Percentiles rank a stretch among this genome's conserved stretches.
These are phyloP conservation scores for Zosterops borbonicus DNA, from an alignment of 2,113 vertebrate species.

Conservation along the genomic window DNA sequence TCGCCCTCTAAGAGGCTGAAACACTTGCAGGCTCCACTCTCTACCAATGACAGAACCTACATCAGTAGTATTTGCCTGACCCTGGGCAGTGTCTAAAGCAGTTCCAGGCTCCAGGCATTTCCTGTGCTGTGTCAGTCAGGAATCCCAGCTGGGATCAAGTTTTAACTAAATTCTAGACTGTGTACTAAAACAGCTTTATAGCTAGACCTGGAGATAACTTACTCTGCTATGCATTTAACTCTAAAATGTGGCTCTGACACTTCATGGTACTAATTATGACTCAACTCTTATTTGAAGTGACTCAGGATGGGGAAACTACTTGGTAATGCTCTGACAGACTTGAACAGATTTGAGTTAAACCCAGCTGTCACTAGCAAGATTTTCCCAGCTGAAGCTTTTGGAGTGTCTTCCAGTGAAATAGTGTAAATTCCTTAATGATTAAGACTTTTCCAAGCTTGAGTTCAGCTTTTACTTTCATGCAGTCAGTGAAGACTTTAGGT, in stretches of 20 bases:
- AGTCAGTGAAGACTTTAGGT: background rate
- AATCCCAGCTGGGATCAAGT: background rate
- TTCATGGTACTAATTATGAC: conserved; percentile 6
- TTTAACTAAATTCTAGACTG: background rate
- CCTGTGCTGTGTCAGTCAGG: background rate
- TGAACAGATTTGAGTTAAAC: background rate
- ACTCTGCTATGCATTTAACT: conserved; percentile 22
- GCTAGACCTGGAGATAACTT: background rate
- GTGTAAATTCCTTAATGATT: background rate
- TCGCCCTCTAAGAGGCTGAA: conserved; percentile 59
- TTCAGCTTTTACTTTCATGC: background rate
- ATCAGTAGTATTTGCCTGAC: conserved; percentile 53
- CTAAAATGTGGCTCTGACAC: conserved; percentile 3
- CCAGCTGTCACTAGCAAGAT: background rate
- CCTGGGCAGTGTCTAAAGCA: conserved; percentile 4
- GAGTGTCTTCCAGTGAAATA: background rate
- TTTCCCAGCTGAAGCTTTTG: background rate
- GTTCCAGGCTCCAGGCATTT: background rate
- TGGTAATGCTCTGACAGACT: background rate
- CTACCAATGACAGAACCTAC: background rate
- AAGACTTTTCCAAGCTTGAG: background rate
- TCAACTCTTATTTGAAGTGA: background rate
- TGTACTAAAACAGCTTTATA: conserved; percentile 26
- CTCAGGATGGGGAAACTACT: background rate
- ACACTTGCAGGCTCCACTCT: conserved; percentile 26